Percentiles rank a stretch among this genome's conserved stretches.
These are phyloP conservation scores for Raja brachyura DNA, from an alignment of 2,113 vertebrate species.

Conservation along the genomic window DNA sequence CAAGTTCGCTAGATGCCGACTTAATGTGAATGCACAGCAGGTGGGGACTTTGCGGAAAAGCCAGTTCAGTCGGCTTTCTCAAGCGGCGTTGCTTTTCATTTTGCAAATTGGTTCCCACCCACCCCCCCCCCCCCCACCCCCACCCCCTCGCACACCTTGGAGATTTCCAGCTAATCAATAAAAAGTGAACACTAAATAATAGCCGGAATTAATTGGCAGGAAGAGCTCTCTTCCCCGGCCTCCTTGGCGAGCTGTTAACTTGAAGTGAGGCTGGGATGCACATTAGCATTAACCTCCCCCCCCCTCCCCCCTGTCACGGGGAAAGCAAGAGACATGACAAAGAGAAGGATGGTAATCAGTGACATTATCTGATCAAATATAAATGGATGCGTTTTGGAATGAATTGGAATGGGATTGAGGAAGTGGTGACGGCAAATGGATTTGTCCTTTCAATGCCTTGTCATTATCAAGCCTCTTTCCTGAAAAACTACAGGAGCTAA, in stretches of 20 bases:
- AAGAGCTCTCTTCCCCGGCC: neutral
- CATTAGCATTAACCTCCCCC: neutral
- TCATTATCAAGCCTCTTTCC: neutral
- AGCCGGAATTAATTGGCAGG: neutral
- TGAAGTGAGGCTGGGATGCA: neutral
- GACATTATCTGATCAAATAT: neutral
- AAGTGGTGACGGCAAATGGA: neutral
- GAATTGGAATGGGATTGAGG: constrained; percentile 14
- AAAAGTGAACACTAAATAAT: constrained; percentile 29
- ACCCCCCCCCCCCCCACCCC: neutral
- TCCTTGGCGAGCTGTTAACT: neutral
- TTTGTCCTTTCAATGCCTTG: neutral
- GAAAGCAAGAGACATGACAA: neutral
- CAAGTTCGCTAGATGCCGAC: neutral
- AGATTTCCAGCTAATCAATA: constrained; percentile 13
- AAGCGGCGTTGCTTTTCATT: neutral
- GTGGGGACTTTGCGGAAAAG: neutral
- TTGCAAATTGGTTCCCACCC: neutral
- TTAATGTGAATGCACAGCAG: neutral
- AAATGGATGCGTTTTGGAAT: neutral
- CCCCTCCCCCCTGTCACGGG: too few species aligned
- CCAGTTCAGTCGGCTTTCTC: neutral
- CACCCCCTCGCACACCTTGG: neutral
- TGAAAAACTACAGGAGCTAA: constrained; percentile 20
- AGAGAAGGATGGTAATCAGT: neutral